Base-by-base conservation (phyloP, 1,140 invertebrate species). In the Sminthurides bifidus region DNA sequence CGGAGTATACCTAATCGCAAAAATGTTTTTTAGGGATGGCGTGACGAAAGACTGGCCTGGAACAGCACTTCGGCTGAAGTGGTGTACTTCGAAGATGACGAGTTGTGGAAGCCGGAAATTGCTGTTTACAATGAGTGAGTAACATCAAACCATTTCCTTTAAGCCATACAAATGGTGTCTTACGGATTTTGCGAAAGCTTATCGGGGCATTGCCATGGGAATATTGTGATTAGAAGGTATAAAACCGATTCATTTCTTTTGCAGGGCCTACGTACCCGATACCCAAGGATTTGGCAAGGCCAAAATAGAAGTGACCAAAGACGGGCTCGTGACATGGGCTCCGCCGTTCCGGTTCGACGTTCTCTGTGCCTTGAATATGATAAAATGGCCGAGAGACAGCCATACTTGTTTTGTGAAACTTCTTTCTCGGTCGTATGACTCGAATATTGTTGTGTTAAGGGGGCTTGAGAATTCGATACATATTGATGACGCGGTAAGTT, bases 311-410 rank as follows among this genome's bases (percentile, higher is more conserved):
- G 75, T 82, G 1, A 68, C 71, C 24, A 53, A 70, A 12, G 70
- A 76, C 55, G 84, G 84, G 0, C 68, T 63, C 8, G 75, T 84
- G 0, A 33, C 80, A 1, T 84, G 83, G 82, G 77, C 81, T 12
- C 82, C 83, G 6, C 80, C 83, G 2, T 73, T 77, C 0, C 77
- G 81, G 52, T 79, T 83, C 54, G 72, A 75, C 1, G 76, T 77
- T 2, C 79, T 80, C 56, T 87, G 84, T 64, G 68, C 75, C 29
- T 67, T 85, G n/a, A 77, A 85, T 67, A 70, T 86, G 41, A 72
- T 73, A 21, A 71, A 76, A 27, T 87, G 83, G 81, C 84, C 84
- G 0, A 83, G 79, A 57, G 84, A 87, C 67, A 73, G 70, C n/a
- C 84, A 87, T 64, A 72, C 65, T 0, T 88, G 85, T 65, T 65